Evolutionary conservation across 2,888 invertebrate species (phyloP), one percentile per base, ranked within the genome.

Genomic region (Eubasilissa splendida): DNA sequence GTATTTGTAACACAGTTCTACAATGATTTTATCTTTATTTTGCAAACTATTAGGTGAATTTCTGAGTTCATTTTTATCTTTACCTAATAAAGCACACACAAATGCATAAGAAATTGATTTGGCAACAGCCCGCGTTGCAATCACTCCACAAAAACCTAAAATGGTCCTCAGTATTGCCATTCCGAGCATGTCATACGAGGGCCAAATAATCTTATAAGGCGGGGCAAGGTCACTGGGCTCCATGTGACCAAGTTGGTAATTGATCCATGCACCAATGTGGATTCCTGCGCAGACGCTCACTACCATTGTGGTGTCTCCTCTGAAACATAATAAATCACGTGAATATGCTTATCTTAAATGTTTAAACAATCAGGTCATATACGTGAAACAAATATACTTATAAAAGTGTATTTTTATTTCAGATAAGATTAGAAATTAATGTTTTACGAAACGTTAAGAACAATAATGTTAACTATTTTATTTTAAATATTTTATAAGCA

Each of bases 271-370:
- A 31, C 96, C 97, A 3, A 93, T 87, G 71, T 94, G 92, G 82
- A 96, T 91, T 74, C 97, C 97, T 1, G 94, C 92, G 84, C 94
- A 94, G 5, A 96, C 95, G 77, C 95, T 96, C 84, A 97, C 91
- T 84, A 97, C 95, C 92, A 96, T 95, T 1, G 96, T 93, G 0
- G 97, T 97, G 88, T 98, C 97, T 42, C 97, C 96, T 86, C 97
- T 96, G 88, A 8, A 91, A 91, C 56, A n/a, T 22, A 53, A 42
- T 58, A 58, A 58, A 58, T 58, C 42, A 42, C 4, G 2, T 42
- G 7, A 42, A 42, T 22, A 42, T 7, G 42, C 4, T 42, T 42
- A 42, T 42, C 42, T 42, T 42, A 42, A 2, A 42, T 42, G 7
- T 7, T 42, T 42, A 42, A 5, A 42, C 42, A 42, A 42, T 42